phyloP scores from a whole-genome alignment of 2,888 invertebrate species.

The Cataglyphis albicans region DNA sequence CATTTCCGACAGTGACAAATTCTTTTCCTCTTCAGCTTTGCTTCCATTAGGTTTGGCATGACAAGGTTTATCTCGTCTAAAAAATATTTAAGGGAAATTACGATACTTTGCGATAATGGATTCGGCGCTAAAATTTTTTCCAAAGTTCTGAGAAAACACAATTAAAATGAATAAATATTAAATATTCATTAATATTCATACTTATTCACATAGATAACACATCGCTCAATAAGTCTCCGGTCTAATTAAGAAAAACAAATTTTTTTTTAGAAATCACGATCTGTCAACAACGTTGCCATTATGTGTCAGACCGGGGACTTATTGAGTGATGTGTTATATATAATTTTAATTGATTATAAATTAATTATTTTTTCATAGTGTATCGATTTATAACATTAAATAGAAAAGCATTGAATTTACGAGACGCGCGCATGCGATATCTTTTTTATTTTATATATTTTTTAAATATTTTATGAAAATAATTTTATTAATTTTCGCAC shows the following conservation, averaged over 20 bases:
- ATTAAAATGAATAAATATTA: not conserved
- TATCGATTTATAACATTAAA: not conserved
- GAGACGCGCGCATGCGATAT: not conserved
- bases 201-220: too few species aligned
- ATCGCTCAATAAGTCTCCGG: too few species aligned
- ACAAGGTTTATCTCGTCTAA: not conserved
- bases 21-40: not conserved
- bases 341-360: too few species aligned
- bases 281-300: too few species aligned
- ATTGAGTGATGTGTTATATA: too few species aligned
- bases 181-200: not conserved
- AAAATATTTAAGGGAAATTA: not conserved
- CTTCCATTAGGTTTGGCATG: constrained; percentile 14
- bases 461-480: not conserved
- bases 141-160: not conserved
- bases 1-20: constrained; percentile 45
- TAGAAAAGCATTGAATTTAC: not conserved
- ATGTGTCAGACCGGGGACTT: too few species aligned
- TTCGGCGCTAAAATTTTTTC: not conserved
- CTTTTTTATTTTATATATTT: not conserved
- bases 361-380: not conserved
- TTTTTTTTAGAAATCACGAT: too few species aligned
- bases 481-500: not conserved
- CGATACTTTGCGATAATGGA: not conserved
- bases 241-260: too few species aligned